Conservation (phyloP, 2,888 invertebrate species). For the Coleophora deauratella region DNA sequence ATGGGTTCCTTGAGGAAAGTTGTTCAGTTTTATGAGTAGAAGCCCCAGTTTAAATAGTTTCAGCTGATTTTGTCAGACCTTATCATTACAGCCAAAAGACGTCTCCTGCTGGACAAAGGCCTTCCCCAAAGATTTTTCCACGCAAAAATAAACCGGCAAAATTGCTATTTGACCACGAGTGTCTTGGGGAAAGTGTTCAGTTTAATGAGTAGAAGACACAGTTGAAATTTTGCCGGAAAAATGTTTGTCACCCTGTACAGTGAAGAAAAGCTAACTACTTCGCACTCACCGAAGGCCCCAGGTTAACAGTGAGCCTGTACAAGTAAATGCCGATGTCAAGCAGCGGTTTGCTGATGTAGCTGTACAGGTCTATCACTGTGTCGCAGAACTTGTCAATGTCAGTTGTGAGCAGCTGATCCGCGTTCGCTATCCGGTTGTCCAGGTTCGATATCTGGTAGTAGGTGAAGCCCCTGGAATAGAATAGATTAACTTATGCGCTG, state of each 20-base stretch:
- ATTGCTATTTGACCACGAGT: too few species aligned
- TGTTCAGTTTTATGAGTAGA: too few species aligned
- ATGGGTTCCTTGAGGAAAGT: too few species aligned
- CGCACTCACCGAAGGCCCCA: conserved; percentile 83
- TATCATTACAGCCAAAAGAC: too few species aligned
- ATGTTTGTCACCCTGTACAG: too few species aligned
- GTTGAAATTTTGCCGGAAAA: background rate
- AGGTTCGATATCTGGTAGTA: conserved; percentile 98
- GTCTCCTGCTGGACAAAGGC: too few species aligned
- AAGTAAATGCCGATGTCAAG: conserved; percentile 96
- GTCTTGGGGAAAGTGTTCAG: too few species aligned
- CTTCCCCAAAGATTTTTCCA: too few species aligned
- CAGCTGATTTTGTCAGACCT: too few species aligned
- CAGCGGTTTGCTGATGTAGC: conserved; percentile 96
- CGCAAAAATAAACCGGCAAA: too few species aligned
- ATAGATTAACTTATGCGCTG: background rate
- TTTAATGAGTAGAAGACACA: too few species aligned
- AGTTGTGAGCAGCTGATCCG: conserved; percentile 95
- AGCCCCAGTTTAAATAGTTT: too few species aligned
- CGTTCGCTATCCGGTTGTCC: conserved; percentile 95
- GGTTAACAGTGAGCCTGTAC: conserved; percentile 87
- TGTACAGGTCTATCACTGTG: conserved; percentile 95
- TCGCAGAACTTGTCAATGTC: conserved; percentile 99
- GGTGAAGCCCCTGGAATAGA: conserved; percentile 84
- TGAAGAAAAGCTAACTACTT: background rate